phyloP scores from a whole-genome alignment of 1,140 invertebrate species.

The Eupristina koningsbergeri region DNA sequence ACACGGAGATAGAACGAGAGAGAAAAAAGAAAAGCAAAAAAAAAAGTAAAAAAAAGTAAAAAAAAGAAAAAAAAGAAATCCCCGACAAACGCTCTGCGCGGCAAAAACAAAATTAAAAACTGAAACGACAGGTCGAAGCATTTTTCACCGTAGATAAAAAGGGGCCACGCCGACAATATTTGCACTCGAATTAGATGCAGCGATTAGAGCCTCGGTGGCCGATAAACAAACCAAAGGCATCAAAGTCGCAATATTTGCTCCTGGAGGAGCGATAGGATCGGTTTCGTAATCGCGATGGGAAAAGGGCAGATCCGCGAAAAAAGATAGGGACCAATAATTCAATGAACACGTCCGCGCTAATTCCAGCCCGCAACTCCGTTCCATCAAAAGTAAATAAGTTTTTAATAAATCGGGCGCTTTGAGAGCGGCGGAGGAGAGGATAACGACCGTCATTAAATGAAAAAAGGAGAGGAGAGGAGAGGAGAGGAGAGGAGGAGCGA shows the following conservation, averaged over 20 bases:
- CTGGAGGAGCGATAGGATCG: background rate
- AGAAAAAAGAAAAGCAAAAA: too few species aligned
- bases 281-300: too few species aligned
- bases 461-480: conserved; percentile 1
- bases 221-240: background rate
- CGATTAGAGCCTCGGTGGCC: background rate
- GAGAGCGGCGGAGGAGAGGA: background rate
- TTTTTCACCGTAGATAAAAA: background rate
- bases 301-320: background rate
- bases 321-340: background rate
- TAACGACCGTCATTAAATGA: conserved; percentile 33
- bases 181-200: background rate
- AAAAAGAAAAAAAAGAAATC: too few species aligned
- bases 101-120: too few species aligned
- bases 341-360: background rate
- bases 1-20: too few species aligned
- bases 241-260: background rate
- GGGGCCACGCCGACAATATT: background rate
- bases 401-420: conserved; percentile 38
- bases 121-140: too few species aligned
- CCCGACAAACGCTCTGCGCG: background rate
- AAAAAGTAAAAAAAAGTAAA: too few species aligned
- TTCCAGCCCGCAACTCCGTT: background rate
- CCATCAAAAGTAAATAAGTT: conserved; percentile 28
- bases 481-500: background rate